Percentiles rank a stretch among this genome's conserved stretches.
Evolutionary conservation across 2,888 invertebrate species (phyloP).

Genomic region (Diploptera punctata): DNA sequence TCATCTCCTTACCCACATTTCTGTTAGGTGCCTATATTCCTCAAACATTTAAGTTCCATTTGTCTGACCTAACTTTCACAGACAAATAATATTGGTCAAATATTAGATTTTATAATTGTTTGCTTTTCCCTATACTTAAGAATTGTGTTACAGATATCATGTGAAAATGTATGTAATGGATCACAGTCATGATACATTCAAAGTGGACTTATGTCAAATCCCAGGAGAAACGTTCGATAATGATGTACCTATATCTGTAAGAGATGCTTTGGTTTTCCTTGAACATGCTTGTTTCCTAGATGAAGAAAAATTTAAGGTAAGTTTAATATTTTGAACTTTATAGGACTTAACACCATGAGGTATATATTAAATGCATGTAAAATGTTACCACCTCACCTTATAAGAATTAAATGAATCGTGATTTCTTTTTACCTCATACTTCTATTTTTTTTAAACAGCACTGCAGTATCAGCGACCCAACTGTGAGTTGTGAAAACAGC

Average conservation of each 20-base stretch:
- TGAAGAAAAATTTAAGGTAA: neutral
- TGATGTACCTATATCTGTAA: conserved; percentile 54
- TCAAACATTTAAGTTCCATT: too few relatives aligned
- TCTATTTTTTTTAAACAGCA: too few relatives aligned
- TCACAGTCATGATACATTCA: conserved; percentile 30
- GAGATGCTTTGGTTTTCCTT: conserved; percentile 57
- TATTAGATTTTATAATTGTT: neutral
- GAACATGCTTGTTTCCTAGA: conserved; percentile 52
- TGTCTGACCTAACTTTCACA: conserved; percentile 43
- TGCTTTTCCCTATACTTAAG: neutral
- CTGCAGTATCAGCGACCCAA: too few relatives aligned
- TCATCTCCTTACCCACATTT: too few relatives aligned
- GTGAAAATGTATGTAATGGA: conserved; percentile 38
- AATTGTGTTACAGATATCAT: conserved; percentile 1
- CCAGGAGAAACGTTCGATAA: conserved; percentile 47
- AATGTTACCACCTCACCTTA: too few relatives aligned
- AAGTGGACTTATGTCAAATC: conserved; percentile 43
- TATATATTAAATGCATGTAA: too few relatives aligned
- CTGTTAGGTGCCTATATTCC: too few relatives aligned
- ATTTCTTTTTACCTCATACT: too few relatives aligned
- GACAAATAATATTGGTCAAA: neutral
- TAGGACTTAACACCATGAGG: too few relatives aligned
- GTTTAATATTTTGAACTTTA: too few relatives aligned
- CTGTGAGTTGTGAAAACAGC: too few relatives aligned
- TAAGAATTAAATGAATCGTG: too few relatives aligned